Conservation (phyloP, 2,888 invertebrate genomes). For the Omphaloscelis lunosa region DNA sequence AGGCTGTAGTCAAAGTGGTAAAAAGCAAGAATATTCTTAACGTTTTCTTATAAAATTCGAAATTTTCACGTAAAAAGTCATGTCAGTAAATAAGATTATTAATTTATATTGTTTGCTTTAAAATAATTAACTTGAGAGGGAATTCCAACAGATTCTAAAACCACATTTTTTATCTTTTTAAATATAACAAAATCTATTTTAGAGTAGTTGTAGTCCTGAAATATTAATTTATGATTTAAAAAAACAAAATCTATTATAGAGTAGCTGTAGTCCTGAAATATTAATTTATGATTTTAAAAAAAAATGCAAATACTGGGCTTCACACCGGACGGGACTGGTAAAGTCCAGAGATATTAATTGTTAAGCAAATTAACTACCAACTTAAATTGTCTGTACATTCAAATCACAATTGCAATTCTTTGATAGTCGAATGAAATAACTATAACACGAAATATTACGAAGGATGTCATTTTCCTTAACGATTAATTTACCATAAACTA, state of each 20-base stretch:
- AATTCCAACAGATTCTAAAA: not conserved
- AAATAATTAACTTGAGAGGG: not conserved
- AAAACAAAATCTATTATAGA: not conserved
- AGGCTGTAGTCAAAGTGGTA: slow-evolving; percentile 7
- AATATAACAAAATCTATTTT: not conserved
- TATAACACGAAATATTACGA: not conserved
- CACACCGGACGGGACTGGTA: not conserved
- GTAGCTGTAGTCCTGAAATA: not conserved
- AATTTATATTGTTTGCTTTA: not conserved
- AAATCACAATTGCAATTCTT: too few species aligned
- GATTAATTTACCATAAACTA: not conserved
- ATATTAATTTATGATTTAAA: too few species aligned
- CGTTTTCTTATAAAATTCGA: not conserved
- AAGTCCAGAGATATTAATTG: too few species aligned
- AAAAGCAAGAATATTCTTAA: not conserved
- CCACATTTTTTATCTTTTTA: not conserved
- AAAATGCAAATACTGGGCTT: not conserved
- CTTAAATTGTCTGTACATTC: too few species aligned
- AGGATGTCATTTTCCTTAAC: not conserved
- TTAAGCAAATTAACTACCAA: not conserved
- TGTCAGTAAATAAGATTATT: not conserved
- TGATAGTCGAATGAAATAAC: too few species aligned
- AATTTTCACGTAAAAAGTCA: too few species aligned
- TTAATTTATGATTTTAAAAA: too few species aligned
- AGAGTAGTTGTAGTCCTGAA: not conserved